Evolutionary conservation across 2,113 vertebrate species (phyloP).

Genomic region (Physeter macrocephalus): DNA sequence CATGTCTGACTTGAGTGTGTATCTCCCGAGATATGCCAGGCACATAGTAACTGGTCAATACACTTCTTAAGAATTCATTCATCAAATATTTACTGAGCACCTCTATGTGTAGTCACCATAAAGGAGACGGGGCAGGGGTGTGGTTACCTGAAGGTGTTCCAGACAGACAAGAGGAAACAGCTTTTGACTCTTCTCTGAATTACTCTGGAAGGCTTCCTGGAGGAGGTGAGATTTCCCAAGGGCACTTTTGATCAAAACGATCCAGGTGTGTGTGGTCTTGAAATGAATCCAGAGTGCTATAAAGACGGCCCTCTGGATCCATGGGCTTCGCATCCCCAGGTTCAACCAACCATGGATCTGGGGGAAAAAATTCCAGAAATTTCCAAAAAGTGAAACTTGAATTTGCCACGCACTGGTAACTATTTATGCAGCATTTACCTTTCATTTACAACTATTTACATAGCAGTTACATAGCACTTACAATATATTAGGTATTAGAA

Average conservation of each 20-base stretch:
- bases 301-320: too few species aligned
- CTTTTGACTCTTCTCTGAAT: not conserved
- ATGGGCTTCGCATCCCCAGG: too few species aligned
- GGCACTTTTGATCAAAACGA: not conserved
- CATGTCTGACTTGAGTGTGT: not conserved
- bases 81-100: not conserved
- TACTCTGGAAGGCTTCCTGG: not conserved
- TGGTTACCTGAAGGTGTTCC: not conserved
- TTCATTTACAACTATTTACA: too few species aligned
- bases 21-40: not conserved
- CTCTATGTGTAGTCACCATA: not conserved
- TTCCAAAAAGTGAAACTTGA: too few species aligned
- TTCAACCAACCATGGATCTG: too few species aligned
- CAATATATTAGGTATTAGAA: too few species aligned
- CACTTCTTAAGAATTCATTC: not conserved
- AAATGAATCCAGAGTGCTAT: not conserved
- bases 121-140: not conserved
- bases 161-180: not conserved
- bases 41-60: not conserved
- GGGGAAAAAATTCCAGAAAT: too few species aligned
- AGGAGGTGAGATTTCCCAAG: not conserved
- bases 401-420: too few species aligned
- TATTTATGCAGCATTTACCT: too few species aligned
- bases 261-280: not conserved
- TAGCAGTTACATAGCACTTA: too few species aligned